Evolutionary conservation across 2,888 invertebrate species (phyloP), one percentile per base, ranked within the genome.

Genomic region (Tetanocera ferruginea): DNA sequence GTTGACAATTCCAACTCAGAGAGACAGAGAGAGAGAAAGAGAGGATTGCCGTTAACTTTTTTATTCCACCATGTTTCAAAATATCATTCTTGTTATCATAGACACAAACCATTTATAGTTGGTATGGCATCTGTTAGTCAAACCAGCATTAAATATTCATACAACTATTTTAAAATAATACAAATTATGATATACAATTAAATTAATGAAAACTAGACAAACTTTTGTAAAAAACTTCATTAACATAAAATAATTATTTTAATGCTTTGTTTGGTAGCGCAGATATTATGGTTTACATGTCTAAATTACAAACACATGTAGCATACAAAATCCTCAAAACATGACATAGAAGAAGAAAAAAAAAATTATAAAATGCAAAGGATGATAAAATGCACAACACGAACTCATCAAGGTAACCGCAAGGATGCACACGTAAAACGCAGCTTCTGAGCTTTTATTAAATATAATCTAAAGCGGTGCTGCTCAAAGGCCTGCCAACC

Each of bases 371-470:
- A 23, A 62, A 34, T 34, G 31, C 37, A 66, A 55, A 55, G 71
- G 57, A 43, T 74, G 62, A 74, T 49, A 52, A 66, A 67, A 52
- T 62, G 75, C 75, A 62, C 75, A 75, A 31, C 75, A 67, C 43
- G 62, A 67, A 67, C 67, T 62, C 75, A 75, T 67, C 74, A 76
- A 64, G 60, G 64, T 71, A 74, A 80, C 80, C 80, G 69, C 80
- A 80, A 80, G 75, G 77, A 80, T 80, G 80, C 80, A 77, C 78
- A 78, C 74, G 52, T 78, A 76, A 77, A 77, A 79, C 72, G 79
- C 51, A 57, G 37, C 23, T 28, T 23, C 11, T 14, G 57, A 37
- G 49, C 67, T 60, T 60, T 57, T 60, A 28, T 60, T 60, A 17
- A 60, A 60, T 60, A 60, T 60, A 28, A 43, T 43, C 43, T 43